These are phyloP conservation scores for Apoderus coryli DNA, from an alignment of 2,888 invertebrate genomes.

Conservation along the genomic window DNA sequence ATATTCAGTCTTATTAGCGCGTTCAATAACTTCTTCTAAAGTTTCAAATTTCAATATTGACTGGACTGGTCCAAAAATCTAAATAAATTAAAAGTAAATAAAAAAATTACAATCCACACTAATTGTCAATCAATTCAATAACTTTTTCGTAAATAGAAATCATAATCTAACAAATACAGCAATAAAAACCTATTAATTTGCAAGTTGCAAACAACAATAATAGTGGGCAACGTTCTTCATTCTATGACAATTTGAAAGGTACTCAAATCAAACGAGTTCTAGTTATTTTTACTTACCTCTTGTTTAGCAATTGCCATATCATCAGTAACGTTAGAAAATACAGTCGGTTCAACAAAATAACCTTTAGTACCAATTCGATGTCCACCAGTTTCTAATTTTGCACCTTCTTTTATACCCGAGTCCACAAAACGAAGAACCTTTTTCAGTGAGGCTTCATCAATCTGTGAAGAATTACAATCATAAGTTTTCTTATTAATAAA, in stretches of 20 bases:
- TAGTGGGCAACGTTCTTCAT: too few species aligned
- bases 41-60: constrained; percentile 69
- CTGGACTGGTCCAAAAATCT: constrained; percentile 89
- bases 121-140: too few species aligned
- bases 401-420: constrained; percentile 65
- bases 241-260: too few species aligned
- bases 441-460: constrained; percentile 58
- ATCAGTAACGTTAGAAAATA: constrained; percentile 64
- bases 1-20: constrained; percentile 66
- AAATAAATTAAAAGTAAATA: constrained; percentile 13
- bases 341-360: constrained; percentile 63
- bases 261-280: too few species aligned
- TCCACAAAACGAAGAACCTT: constrained; percentile 64
- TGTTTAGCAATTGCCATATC: constrained; percentile 62
- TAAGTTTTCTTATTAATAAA: too few species aligned
- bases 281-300: constrained; percentile 46
- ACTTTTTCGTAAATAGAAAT: too few species aligned
- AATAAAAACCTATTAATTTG: too few species aligned
- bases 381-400: constrained; percentile 64
- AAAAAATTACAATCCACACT: too few species aligned
- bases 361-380: constrained; percentile 50
- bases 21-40: constrained; percentile 63
- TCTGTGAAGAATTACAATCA: constrained; percentile 30
- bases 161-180: too few species aligned
- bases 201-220: too few species aligned